A percentile compares a stretch with the other conserved stretches of the same genome.
Conservation (phyloP, 2,113 vertebrate genomes). For the Anarrhichthys ocellatus region DNA sequence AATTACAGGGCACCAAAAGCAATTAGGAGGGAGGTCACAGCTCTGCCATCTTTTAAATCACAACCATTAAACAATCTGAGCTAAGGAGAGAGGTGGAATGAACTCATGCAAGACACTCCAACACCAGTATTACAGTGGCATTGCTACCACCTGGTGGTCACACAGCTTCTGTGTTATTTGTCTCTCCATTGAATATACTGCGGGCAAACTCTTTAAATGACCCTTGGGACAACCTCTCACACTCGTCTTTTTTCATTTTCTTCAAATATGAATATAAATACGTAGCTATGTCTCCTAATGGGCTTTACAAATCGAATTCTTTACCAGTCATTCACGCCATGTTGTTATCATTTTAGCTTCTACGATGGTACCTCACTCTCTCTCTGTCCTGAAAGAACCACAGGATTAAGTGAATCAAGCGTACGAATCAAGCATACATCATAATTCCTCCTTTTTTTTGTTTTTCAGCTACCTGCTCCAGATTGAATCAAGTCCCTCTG, state of each 20-base stretch:
- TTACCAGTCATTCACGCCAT: not conserved
- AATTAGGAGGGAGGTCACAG: not conserved
- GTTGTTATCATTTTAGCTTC: not conserved
- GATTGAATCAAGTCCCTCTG: constrained; percentile 48
- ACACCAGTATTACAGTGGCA: constrained; percentile 18
- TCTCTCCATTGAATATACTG: not conserved
- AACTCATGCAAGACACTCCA: not conserved
- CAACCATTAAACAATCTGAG: not conserved
- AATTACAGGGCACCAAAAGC: constrained; percentile 7
- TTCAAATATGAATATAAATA: not conserved
- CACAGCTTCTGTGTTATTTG: not conserved
- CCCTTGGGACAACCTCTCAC: not conserved
- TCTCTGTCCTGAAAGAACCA: not conserved
- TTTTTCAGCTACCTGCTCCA: constrained; percentile 27
- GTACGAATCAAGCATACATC: constrained; percentile 5
- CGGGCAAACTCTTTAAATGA: not conserved
- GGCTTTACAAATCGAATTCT: constrained; percentile 9
- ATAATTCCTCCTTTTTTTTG: not conserved
- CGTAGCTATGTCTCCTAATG: not conserved
- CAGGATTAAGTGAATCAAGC: constrained; percentile 24
- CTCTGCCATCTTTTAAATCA: not conserved
- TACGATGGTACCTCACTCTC: not conserved
- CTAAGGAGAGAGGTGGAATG: not conserved
- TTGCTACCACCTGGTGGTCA: constrained; percentile 70
- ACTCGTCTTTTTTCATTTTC: not conserved